Evolutionary conservation across 2,113 vertebrate species (phyloP).

Genomic region (Austrofundulus limnaeus): DNA sequence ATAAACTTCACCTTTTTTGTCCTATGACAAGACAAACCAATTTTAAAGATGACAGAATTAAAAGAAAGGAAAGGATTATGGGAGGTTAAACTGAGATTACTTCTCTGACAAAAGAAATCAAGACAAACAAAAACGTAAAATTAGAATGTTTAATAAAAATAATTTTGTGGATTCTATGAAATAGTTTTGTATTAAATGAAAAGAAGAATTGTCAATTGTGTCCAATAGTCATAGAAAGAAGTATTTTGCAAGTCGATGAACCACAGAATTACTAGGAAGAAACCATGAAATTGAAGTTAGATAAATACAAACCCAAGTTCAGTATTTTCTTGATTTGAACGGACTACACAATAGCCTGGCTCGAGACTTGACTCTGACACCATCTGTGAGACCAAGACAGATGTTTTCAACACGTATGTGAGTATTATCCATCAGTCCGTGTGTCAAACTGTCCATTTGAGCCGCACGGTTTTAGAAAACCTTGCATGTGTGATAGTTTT

Average conservation of each 20-base stretch:
- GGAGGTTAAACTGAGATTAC: background rate
- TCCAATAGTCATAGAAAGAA: too few species aligned
- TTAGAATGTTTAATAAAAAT: too few species aligned
- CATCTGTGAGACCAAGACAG: conserved; percentile 31
- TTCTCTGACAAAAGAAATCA: background rate
- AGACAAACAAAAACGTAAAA: too few species aligned
- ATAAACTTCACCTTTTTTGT: too few species aligned
- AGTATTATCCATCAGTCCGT: conserved; percentile 6
- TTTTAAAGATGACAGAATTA: too few species aligned
- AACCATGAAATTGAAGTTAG: conserved; percentile 6
- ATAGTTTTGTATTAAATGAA: too few species aligned
- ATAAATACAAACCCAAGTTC: conserved; percentile 44
- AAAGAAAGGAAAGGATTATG: too few species aligned
- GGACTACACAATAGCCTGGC: conserved; percentile 58
- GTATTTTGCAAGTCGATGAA: conserved; percentile 31
- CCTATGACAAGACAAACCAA: too few species aligned
- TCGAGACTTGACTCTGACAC: conserved; percentile 41
- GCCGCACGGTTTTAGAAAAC: too few species aligned
- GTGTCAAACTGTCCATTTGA: conserved; percentile 7
- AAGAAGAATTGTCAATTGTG: too few species aligned
- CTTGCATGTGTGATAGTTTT: too few species aligned
- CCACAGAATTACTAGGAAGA: conserved; percentile 48
- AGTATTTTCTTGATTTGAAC: conserved; percentile 24
- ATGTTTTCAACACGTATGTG: conserved; percentile 14
- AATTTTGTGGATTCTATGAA: too few species aligned